These are phyloP conservation scores for Ptilodon capucinus DNA, from an alignment of 2,888 invertebrate species.

Conservation along the genomic window DNA sequence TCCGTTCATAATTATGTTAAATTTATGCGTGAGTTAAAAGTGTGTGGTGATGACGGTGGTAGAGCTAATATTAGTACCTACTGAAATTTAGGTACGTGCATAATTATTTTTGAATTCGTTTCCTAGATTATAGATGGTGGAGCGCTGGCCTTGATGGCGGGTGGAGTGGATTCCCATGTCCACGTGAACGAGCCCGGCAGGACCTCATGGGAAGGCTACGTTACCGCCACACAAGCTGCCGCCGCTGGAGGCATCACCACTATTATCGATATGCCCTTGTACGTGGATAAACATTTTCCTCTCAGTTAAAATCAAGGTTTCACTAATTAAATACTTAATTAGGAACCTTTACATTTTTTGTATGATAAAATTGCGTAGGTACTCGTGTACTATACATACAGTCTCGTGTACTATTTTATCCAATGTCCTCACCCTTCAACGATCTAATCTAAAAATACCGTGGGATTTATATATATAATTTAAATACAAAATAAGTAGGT, in stretches of 20 bases:
- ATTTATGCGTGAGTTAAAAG: no score
- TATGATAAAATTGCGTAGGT: no score
- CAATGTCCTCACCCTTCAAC: background rate
- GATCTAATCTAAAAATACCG: no score
- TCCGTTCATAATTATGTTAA: no score
- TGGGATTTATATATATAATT: background rate
- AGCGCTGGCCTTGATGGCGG: constrained; percentile 82
- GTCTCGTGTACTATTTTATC: background rate
- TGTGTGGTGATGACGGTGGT: no score
- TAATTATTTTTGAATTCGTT: background rate
- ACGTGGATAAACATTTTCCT: constrained; percentile 35
- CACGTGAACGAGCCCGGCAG: constrained; percentile 89
- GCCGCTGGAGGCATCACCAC: constrained; percentile 89
- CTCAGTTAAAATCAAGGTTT: background rate
- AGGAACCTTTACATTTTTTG: no score
- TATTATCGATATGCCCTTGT: constrained; percentile 89
- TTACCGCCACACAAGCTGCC: constrained; percentile 86
- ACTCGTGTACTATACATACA: no score
- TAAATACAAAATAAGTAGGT: background rate
- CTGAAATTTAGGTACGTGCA: no score
- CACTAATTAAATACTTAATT: background rate
- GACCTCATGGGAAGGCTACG: constrained; percentile 88
- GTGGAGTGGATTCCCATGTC: constrained; percentile 87
- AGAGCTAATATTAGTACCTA: no score
- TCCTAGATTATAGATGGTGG: constrained; percentile 65